Evolutionary conservation across 35 echinoderm and acorn worm genomes (phyloP).

Genomic region (Lytechinus variegatus): DNA sequence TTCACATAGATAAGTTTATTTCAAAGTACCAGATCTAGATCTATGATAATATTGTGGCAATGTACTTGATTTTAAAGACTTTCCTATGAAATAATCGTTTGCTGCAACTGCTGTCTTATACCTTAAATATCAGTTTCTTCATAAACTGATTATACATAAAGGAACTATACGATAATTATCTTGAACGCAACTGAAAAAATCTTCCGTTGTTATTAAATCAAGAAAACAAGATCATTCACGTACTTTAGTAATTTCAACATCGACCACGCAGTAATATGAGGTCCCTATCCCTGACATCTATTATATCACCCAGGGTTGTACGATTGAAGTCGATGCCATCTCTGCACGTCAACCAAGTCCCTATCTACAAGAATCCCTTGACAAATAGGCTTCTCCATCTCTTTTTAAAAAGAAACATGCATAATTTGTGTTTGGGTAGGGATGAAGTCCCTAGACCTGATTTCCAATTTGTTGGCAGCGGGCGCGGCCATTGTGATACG

Average conservation of each 20-base stretch:
- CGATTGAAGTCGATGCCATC: background rate
- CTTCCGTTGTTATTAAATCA: too few species aligned
- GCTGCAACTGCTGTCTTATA: too few species aligned
- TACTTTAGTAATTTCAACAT: background rate
- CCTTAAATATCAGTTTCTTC: too few species aligned
- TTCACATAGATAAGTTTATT: too few species aligned
- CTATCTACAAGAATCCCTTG: background rate
- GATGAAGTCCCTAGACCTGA: background rate
- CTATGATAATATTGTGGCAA: too few species aligned
- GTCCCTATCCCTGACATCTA: background rate
- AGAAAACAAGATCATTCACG: background rate
- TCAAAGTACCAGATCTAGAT: too few species aligned
- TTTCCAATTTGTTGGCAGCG: slow-evolving; percentile 34
- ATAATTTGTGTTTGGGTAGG: slow-evolving; percentile 33
- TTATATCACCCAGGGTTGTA: background rate
- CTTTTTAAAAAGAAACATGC: slow-evolving; percentile 32
- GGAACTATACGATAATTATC: too few species aligned
- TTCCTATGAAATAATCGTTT: too few species aligned
- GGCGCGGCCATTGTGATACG: background rate
- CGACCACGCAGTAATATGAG: background rate
- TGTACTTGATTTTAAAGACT: too few species aligned
- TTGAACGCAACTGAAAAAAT: too few species aligned
- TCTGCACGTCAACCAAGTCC: background rate
- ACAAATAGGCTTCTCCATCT: background rate
- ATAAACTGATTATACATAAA: too few species aligned